These are phyloP conservation scores for Cydia splendana DNA, from an alignment of 1,140 invertebrate genomes.

Conservation along the genomic window DNA sequence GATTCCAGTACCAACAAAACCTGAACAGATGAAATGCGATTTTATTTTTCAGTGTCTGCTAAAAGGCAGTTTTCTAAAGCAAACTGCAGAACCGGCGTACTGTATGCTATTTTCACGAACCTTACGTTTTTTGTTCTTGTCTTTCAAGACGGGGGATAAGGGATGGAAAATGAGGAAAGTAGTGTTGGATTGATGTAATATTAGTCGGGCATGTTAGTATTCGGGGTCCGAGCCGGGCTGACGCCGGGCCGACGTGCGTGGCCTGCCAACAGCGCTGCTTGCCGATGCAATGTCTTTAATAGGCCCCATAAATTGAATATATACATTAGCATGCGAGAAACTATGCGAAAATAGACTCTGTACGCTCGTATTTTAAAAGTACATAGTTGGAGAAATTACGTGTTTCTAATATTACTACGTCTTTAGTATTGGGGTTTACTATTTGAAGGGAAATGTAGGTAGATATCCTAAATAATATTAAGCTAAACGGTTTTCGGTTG, in stretches of 20 bases:
- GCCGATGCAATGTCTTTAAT: conserved; percentile 60
- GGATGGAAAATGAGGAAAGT: neutral
- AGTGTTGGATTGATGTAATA: neutral
- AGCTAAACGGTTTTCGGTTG: neutral
- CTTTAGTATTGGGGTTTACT: neutral
- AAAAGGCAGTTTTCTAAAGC: conserved; percentile 51
- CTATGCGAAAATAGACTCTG: conserved; percentile 34
- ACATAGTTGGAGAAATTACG: conserved; percentile 37
- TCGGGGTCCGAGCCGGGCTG: conserved; percentile 41
- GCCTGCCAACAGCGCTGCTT: conserved; percentile 26
- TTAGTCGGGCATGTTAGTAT: conserved; percentile 46
- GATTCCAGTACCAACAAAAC: conserved; percentile 20
- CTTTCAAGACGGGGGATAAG: neutral
- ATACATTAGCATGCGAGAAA: conserved; percentile 47
- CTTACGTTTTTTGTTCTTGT: neutral
- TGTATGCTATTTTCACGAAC: neutral
- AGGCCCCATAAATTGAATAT: conserved; percentile 60
- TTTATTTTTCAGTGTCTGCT: conserved; percentile 61
- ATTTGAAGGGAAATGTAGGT: neutral
- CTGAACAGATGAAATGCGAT: conserved; percentile 35
- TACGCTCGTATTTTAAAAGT: conserved; percentile 24
- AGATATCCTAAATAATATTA: neutral
- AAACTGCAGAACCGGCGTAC: conserved; percentile 43
- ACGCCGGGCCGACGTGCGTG: conserved; percentile 25
- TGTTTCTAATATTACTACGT: conserved; percentile 22